A percentile compares a stretch with the other conserved stretches of the same genome.
Evolutionary conservation across 2,113 vertebrate genomes (phyloP).

Genomic region (Halichoeres trimaculatus): DNA sequence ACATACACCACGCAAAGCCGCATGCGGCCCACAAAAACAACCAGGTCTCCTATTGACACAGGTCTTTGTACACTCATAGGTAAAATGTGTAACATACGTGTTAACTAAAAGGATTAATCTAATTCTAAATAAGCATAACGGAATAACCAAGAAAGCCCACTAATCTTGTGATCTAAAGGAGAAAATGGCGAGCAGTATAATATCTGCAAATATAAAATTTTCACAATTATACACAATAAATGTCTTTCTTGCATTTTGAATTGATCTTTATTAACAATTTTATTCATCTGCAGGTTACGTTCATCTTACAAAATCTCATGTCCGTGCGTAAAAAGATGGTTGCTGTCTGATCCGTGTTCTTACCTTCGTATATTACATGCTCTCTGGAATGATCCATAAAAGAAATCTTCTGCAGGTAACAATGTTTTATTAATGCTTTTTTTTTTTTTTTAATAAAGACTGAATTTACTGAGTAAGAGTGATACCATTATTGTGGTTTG

Average conservation of each 20-base stretch:
- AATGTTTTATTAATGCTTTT: background rate
- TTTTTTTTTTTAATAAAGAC: conserved; percentile 7
- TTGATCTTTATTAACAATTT: conserved; percentile 52
- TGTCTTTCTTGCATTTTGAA: conserved; percentile 2
- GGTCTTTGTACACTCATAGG: background rate
- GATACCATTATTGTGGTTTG: background rate
- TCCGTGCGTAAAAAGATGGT: conserved; percentile 28
- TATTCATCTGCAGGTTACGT: background rate
- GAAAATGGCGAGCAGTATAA: background rate
- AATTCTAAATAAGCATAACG: too few relatives aligned
- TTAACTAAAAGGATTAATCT: too few relatives aligned
- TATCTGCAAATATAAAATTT: background rate
- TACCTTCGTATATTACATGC: conserved; percentile 2
- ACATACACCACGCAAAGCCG: background rate
- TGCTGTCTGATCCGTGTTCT: background rate
- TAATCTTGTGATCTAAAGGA: too few relatives aligned
- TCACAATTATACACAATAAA: conserved; percentile 12
- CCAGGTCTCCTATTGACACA: background rate
- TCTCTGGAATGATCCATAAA: conserved; percentile 2
- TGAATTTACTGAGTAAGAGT: background rate
- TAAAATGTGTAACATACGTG: background rate
- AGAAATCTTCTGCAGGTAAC: background rate
- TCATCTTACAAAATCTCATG: conserved; percentile 33
- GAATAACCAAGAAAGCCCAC: too few relatives aligned
- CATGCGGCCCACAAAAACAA: background rate